Evolutionary conservation across 2,113 vertebrate genomes (phyloP), one percentile per base, ranked within the genome.

Genomic region (Perca schrenkii): DNA sequence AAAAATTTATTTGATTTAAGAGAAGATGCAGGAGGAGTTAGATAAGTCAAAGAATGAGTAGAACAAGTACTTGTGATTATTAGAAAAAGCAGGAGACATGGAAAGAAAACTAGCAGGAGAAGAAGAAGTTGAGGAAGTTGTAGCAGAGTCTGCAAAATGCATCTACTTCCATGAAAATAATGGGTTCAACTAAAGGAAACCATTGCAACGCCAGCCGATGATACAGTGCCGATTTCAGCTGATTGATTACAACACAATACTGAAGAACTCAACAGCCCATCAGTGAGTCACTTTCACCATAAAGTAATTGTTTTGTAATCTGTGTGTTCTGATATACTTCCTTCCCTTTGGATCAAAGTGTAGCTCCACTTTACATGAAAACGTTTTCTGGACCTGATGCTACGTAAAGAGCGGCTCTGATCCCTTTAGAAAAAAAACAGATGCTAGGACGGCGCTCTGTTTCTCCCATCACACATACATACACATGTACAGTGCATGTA

Each of bases 381-480:
- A 72, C 40, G 15, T 43, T 28, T 58, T 74, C 83, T 74, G 72
- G 80, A 80, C 70, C 63, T 58, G 56, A 60, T 84, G 80, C 67
- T 83, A 71, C 66, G 54, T 76, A 77, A 86, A 85, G 64, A 86
- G 74, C 79, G 15, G 49, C 69, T 67, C 65, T 53, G 70, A 80
- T 47, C 69, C 80, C 70, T 64, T 81, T 43, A 68, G 52, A 86
- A 82, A 71, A 40, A 84, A 91, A 90, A 68, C 88, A 90, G 88
- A 90, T 80, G 86, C 69, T 68, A 63, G 60, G 28, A 60, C 47
- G 63, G 69, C n/a, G 6, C 79, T 82, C 89, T 90, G 92, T 87
- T 94, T 88, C 82, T 92, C 85, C 81, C 89, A 87, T 94, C 89
- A 91, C 73, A 77, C 66, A 43, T 54, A 77, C 79, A 25, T 62